These are phyloP conservation scores for Bruchidius siliquastri DNA, from an alignment of 2,888 invertebrate species.

Conservation along the genomic window DNA sequence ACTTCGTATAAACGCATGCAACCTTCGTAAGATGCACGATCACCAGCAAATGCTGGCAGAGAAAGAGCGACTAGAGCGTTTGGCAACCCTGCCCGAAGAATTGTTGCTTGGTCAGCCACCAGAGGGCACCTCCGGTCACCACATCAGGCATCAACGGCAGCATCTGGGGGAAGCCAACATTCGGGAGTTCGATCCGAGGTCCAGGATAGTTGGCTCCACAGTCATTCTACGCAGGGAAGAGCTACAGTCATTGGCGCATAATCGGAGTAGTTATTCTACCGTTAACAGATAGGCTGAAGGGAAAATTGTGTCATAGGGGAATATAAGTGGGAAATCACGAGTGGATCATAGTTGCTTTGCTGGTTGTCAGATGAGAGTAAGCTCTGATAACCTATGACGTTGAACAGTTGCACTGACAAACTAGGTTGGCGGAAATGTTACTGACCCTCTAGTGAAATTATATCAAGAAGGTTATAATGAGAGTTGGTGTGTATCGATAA, in stretches of 20 bases:
- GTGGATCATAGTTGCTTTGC: not conserved
- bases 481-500: too few species aligned
- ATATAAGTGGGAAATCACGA: not conserved
- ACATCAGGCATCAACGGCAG: slow-evolving; percentile 40
- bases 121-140: slow-evolving; percentile 15
- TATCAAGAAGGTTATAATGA: too few species aligned
- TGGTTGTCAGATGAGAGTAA: not conserved
- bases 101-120: slow-evolving; percentile 14
- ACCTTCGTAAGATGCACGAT: slow-evolving; percentile 34
- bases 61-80: slow-evolving; percentile 32
- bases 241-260: slow-evolving; percentile 28
- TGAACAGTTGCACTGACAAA: too few species aligned
- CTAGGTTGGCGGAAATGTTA: too few species aligned
- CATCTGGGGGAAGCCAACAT: slow-evolving; percentile 19
- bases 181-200: slow-evolving; percentile 29
- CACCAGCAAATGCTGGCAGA: slow-evolving; percentile 28
- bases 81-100: slow-evolving; percentile 28
- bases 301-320: not conserved
- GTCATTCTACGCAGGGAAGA: slow-evolving; percentile 35
- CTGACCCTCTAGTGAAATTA: too few species aligned
- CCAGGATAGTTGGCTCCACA: slow-evolving; percentile 29
- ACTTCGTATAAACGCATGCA: slow-evolving; percentile 34
- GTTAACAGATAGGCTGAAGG: slow-evolving; percentile 7
- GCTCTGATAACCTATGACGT: too few species aligned
- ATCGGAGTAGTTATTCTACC: slow-evolving; percentile 20